Conservation (phyloP, 1,140 invertebrate genomes). For the Drosophila trapezifrons region DNA sequence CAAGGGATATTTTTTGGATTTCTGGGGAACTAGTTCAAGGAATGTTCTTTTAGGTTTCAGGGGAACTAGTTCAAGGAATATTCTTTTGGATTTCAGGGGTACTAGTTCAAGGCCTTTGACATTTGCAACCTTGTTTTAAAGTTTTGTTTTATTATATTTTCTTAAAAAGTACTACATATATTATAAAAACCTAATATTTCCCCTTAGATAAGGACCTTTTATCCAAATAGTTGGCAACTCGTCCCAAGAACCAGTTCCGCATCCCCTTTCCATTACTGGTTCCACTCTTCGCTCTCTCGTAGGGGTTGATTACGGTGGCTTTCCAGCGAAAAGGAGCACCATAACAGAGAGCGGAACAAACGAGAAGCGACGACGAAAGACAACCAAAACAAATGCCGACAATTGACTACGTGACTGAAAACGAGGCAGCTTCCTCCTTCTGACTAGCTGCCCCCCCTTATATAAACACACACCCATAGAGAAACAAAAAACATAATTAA, state of each 20-base stretch:
- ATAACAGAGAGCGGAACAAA: conserved; percentile 41
- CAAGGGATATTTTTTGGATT: no score
- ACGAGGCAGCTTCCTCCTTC: conserved; percentile 34
- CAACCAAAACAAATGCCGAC: conserved; percentile 67
- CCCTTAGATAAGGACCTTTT: not conserved
- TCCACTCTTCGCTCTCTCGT: conserved; percentile 17
- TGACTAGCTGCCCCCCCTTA: conserved; percentile 15
- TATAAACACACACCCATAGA: conserved; percentile 32
- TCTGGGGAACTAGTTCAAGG: no score
- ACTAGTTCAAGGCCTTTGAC: no score
- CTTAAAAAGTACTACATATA: not conserved
- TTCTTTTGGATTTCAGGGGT: no score
- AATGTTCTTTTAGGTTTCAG: no score
- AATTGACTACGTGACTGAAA: conserved; percentile 73
- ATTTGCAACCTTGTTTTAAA: no score
- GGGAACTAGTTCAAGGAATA: not conserved
- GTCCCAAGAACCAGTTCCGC: conserved; percentile 28
- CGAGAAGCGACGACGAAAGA: conserved; percentile 5
- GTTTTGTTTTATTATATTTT: no score
- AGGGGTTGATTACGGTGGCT: conserved; percentile 39
- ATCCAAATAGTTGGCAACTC: conserved; percentile 43
- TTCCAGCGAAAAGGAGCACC: conserved; percentile 51
- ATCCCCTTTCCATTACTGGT: conserved; percentile 19
- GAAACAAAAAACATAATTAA: not conserved
- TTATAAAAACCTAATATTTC: not conserved